Evolutionary conservation across 2,888 invertebrate species (phyloP), one percentile per base, ranked within the genome.

Genomic region (Cryptus armator): DNA sequence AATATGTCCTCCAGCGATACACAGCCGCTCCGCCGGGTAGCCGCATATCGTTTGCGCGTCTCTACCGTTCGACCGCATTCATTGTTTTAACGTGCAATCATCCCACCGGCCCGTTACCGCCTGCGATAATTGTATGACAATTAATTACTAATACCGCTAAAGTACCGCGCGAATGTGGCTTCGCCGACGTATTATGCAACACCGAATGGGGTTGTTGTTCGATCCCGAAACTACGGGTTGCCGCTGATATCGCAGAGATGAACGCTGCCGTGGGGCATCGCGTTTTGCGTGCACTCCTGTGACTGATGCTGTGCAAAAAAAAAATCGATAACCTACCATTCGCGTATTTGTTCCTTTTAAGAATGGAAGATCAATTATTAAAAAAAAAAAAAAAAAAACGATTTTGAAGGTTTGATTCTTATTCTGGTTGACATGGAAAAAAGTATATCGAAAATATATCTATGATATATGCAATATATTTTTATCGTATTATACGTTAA

Each of bases 121-220:
- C 59, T 62, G 68, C 37, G 53, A 64, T 81, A 72, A 77, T 81
- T 77, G 62, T 77, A 77, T 53, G 68, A 68, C 68, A 64, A 81
- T 81, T 70, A 74, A 81, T 81, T 77, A 81, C 81, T 77, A 46
- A 77, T 76, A 77, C 71, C 72, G 37, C 64, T 56, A 70, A 75
- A 53, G 53, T 64, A 71, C 64, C 79, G 32, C 64, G 64, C 44
- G 71, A 81, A 70, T 66, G 64, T 16, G 59, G 43, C 75, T 66
- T 37, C 64, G 37, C 46, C 24, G n/a, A 5, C 51, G 46, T 44
- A 24, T 64, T 59, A 16, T 5, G 10, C 14, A 7, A 53, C 64
- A 19, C 19, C 44, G 44, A 46, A 29, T 43, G 68, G 56, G 74
- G 56, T 24, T 75, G 64, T 75, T 53, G 43, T 79, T 62, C 46